Base-by-base conservation (phyloP, 2,113 vertebrate species). In the Gallinago media region DNA sequence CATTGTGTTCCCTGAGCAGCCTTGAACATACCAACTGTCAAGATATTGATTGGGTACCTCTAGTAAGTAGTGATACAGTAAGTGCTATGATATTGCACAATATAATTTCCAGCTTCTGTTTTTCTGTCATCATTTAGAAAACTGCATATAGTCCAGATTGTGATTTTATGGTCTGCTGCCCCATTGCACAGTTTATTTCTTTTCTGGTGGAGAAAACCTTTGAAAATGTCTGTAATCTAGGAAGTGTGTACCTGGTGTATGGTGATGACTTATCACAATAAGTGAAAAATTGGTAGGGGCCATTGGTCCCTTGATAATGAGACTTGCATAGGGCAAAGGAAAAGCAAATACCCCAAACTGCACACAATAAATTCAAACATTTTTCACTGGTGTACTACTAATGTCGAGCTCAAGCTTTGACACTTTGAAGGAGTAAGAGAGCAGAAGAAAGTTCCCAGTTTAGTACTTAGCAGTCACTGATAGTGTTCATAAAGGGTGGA, bases 121-220 rank as follows among this genome's bases (percentile, higher is more conserved):
- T 96, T 94, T 92, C 86, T 95, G 85, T 94, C 56, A 76, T 89
- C 77, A 61, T 95, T 96, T 97, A 95, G 34, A 93, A 96, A 97
- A 90, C 71, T 90, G 32, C 63, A 44, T 88, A 81, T 76, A 91
- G 79, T 92, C 96, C 96, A 98, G 97, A 97, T 94, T 94, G 96
- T 75, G 91, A 97, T 97, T 97, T 97, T 96, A 97, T 93, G 97
- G 95, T 97, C 96, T 94, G 62, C 61, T 96, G 83, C 96, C 73
- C 72, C 32, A 40, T 71, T 97, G 91, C 84, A 96, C 61, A 70
- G 73, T 38, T 93, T 95, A 80, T 91, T 96, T 83, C 42, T 81
- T 84, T 80, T 87, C 95, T 79, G 78, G 6, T 71, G 61, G 89
- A 97, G 91, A 85, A 89, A 96, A 88, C 88, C 77, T 97, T 97